Percentiles rank a stretch among this genome's conserved stretches.
These are phyloP conservation scores for Pyxicephalus adspersus DNA, from an alignment of 2,113 vertebrate genomes.

Conservation along the genomic window DNA sequence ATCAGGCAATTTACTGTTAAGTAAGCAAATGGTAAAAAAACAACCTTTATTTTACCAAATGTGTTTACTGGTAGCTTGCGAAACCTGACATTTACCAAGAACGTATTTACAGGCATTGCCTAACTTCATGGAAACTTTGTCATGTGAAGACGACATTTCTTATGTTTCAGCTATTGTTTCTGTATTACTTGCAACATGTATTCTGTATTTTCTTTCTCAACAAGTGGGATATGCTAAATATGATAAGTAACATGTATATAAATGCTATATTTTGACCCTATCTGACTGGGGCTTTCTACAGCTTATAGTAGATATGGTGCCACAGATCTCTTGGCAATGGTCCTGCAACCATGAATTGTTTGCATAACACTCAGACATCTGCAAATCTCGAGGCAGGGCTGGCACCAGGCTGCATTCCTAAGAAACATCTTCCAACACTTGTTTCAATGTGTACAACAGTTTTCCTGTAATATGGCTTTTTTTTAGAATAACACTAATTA, in stretches of 20 bases:
- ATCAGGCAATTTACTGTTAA: too few relatives aligned
- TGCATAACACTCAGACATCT: constrained; percentile 46
- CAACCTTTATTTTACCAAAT: too few relatives aligned
- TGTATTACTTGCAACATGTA: too few relatives aligned
- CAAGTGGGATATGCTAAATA: background rate
- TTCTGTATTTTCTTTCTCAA: too few relatives aligned
- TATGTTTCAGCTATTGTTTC: too few relatives aligned
- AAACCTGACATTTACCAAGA: too few relatives aligned
- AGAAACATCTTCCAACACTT: constrained; percentile 19
- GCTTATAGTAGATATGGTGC: constrained; percentile 29
- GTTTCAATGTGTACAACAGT: constrained; percentile 15
- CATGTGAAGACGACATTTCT: too few relatives aligned
- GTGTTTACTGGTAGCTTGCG: too few relatives aligned
- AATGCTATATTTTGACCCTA: background rate
- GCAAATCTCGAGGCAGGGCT: constrained; percentile 31
- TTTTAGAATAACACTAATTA: background rate
- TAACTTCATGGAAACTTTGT: too few relatives aligned
- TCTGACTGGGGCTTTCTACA: constrained; percentile 5
- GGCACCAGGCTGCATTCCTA: constrained; percentile 50
- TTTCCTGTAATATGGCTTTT: background rate
- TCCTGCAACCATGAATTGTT: constrained; percentile 38
- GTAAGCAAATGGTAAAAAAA: too few relatives aligned
- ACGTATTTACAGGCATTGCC: too few relatives aligned
- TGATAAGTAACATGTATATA: background rate
- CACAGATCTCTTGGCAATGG: constrained; percentile 23